These are phyloP conservation scores for Telenomus remus DNA, from an alignment of 1,140 invertebrate species.

Conservation along the genomic window DNA sequence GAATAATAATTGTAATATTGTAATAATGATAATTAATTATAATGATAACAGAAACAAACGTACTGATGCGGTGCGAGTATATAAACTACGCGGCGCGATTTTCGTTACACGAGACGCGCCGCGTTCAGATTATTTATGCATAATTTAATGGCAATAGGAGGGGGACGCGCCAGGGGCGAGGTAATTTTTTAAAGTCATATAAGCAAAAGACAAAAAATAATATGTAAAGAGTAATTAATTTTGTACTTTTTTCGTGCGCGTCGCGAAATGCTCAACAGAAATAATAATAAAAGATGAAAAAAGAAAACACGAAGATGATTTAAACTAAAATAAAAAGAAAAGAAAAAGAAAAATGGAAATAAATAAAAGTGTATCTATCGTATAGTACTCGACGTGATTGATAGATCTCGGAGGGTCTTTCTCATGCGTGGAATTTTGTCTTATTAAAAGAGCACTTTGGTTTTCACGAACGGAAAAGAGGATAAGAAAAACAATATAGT, in stretches of 20 bases:
- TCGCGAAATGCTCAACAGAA: conserved; percentile 69
- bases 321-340: conserved; percentile 45
- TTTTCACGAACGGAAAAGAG: conserved; percentile 14
- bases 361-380: conserved; percentile 44
- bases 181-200: conserved; percentile 59
- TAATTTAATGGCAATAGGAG: conserved; percentile 54
- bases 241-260: conserved; percentile 71
- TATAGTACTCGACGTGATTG: conserved; percentile 50
- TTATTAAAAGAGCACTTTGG: conserved; percentile 47
- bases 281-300: conserved; percentile 39
- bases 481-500: conserved; percentile 47
- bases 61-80: conserved; percentile 60
- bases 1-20: conserved; percentile 32
- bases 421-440: conserved; percentile 53
- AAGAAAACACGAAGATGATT: conserved; percentile 33
- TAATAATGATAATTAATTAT: conserved; percentile 26
- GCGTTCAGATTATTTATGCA: conserved; percentile 55
- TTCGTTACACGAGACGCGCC: conserved; percentile 26
- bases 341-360: conserved; percentile 14
- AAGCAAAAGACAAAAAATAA: conserved; percentile 62
- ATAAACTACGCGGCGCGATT: conserved; percentile 41
- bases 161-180: conserved; percentile 50
- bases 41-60: conserved; percentile 42
- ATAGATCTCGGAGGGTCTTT: conserved; percentile 40
- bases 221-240: conserved; percentile 73